Conservation (phyloP, 2,888 invertebrate species). For the Sympetrum striolatum region DNA sequence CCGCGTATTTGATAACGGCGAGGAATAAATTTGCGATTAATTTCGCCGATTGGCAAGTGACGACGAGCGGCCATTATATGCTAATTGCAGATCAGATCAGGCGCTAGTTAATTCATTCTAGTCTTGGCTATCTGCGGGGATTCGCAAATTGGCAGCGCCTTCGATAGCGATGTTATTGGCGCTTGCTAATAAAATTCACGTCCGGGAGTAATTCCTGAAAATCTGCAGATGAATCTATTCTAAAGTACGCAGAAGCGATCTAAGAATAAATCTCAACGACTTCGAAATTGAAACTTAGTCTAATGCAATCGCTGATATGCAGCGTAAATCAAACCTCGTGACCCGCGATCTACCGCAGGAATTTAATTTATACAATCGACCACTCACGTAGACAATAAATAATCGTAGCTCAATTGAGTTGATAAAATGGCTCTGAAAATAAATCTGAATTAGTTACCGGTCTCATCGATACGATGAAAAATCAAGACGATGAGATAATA, state of each 20-base stretch:
- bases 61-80: conserved; percentile 31
- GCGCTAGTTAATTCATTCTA: conserved; percentile 12
- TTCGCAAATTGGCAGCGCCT: conserved; percentile 19
- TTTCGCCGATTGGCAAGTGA: conserved; percentile 40
- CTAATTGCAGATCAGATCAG: conserved; percentile 24
- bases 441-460: no score
- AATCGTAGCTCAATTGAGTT: no score
- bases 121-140: background rate
- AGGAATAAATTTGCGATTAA: conserved; percentile 37
- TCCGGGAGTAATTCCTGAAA: background rate
- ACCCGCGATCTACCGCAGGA: no score
- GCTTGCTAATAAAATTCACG: background rate
- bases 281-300: background rate
- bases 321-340: no score
- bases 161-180: background rate
- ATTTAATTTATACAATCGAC: no score
- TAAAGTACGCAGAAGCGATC: background rate
- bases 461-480: no score
- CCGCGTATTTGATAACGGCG: conserved; percentile 1
- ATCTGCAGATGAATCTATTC: background rate
- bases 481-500: no score
- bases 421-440: no score
- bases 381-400: no score
- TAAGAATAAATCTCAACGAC: background rate
- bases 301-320: no score